phyloP scores from a whole-genome alignment of 2,888 invertebrate genomes.

The Scelioninae gen. 1 region DNA sequence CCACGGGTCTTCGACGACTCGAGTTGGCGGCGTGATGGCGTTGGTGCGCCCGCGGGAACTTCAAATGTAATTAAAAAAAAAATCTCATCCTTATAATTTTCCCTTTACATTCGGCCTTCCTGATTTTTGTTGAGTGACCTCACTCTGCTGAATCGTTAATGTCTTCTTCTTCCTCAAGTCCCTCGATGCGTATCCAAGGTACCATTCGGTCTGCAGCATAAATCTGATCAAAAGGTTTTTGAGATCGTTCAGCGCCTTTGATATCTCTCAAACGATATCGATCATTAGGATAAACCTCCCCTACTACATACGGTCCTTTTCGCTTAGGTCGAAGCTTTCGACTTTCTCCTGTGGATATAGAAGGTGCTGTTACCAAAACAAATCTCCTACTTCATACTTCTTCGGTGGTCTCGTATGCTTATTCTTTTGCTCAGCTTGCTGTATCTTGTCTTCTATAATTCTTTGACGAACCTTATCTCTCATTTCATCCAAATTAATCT shows the following conservation, averaged over 20 bases:
- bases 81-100: too few species aligned
- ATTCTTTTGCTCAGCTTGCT: conserved; percentile 11
- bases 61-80: too few species aligned
- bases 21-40: too few species aligned
- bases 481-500: neutral
- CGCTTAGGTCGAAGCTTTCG: conserved; percentile 18
- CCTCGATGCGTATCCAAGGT: too few species aligned
- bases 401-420: conserved; percentile 1
- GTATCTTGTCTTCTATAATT: neutral
- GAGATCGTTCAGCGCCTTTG: conserved; percentile 9
- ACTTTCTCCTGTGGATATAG: conserved; percentile 27
- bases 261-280: conserved; percentile 25
- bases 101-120: too few species aligned
- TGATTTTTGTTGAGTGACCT: too few species aligned
- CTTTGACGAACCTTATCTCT: neutral
- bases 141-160: too few species aligned
- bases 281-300: conserved; percentile 9
- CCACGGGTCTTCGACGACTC: too few species aligned
- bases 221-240: conserved; percentile 17
- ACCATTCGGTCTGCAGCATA: conserved; percentile 2
- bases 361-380: conserved; percentile 11
- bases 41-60: too few species aligned
- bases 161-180: too few species aligned
- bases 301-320: conserved; percentile 24
- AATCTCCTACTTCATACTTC: conserved; percentile 17